Base-by-base conservation (phyloP, 2,888 invertebrate genomes). In the Microctonus aethiopoides region DNA sequence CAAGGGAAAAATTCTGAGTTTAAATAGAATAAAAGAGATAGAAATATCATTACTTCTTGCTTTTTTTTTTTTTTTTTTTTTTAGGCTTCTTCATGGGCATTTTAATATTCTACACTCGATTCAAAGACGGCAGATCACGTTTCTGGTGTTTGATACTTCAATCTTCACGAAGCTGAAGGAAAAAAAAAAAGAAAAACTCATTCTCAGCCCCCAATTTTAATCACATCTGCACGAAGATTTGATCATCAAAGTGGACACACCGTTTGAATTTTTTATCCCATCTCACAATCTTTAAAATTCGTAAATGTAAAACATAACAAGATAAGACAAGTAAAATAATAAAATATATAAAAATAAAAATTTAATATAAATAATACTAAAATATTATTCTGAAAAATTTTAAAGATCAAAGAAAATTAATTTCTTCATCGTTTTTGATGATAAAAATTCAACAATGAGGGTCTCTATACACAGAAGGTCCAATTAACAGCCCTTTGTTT, bases 51-150 rank as follows among this genome's bases (percentile, higher is more conserved):
- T 59, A 62, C 32, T 16, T 69, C 51, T 63, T 54, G 39, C 26
- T 20, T 59, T 51, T 41, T 64, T 61, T 59, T 34, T 65, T n/a
- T n/a, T n/a, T n/a, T n/a, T n/a, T n/a, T n/a, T 64, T 61, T 59
- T 34, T 65, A 57, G 64, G 51, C 26, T 61, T 13, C 56, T 70
- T 59, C 66, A 54, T 67, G 66, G 60, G 60, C 77, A 77, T 81
- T 82, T 83, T 79, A 73, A 77, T 81, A 83, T 83, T 82, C 80
- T 74, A 74, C 73, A 74, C 67, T 72, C 72, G 64, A 32, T 65
- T 69, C 67, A 57, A 71, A 24, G 51, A 52, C 36, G 64, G 46
- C 57, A 63, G 72, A 75, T 76, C 77, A 77, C 78, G 78, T 78
- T 60, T 71, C 29, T 61, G 68, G 68, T 70, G 70, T 72, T 69